Base-by-base conservation (phyloP, 2,888 invertebrate species). In the Pediacus dermestoides region DNA sequence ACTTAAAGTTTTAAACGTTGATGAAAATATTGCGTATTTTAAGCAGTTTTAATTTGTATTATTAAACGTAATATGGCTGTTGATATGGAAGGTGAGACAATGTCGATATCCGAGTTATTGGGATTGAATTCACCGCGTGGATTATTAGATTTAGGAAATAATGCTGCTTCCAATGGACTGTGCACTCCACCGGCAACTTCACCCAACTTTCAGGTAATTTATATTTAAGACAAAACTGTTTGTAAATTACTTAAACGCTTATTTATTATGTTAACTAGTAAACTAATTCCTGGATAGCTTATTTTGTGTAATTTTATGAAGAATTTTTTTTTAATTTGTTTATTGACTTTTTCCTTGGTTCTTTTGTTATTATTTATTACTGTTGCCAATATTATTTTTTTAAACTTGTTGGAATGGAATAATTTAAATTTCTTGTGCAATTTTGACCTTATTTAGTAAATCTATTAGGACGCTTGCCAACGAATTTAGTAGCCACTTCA, bases 91-190 rank as follows among this genome's bases (percentile, higher is more conserved):
- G 66, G 63, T 56, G 72, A 67, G 44, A 72, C 72, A 42, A 73
- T 72, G 65, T 73, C 74, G 25, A 73, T 77, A 52, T 70, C 74
- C 42, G 77, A 78, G 52, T 62, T 77, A 47, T 67, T 77, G 48
- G 75, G 75, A 32, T 60, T 77, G 45, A 72, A 74, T 60, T 68
- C 74, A 41, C 74, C 77, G 16, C 71, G 76, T 37, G 76, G 76
- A 41, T 68, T 75, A 13, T 57, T 76, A 36, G 57, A 59, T 44
- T 64, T 73, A 60, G 71, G 71, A 39, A 70, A 64, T 51, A 53
- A 61, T 40, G 54, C 54, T 35, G 9, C 23, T 9, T 9, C n/a
- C 10, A 58, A 50, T 47, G 62, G 62, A 48, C 47, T 63, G 22
- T 62, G 55, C 47, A 57, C 66, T 15, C 64, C 68, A 37, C 55